Percentiles rank a stretch among this genome's conserved stretches.
phyloP scores from a whole-genome alignment of 1,140 invertebrate genomes.

The Pemphigus obesinymphae region DNA sequence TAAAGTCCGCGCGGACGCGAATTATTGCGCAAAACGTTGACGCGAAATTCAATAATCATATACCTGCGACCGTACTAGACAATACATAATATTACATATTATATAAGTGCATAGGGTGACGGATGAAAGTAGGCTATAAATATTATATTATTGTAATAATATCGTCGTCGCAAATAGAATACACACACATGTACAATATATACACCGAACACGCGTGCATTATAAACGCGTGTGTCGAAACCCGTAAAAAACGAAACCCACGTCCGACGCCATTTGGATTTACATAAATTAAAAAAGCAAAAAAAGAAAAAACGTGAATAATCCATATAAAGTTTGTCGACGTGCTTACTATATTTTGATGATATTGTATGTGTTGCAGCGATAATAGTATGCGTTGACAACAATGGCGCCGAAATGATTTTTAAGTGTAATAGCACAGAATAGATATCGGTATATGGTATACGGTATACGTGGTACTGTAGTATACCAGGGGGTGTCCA shows the following conservation, averaged over 20 bases:
- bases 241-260: neutral
- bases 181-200: neutral
- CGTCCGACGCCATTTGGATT: no score
- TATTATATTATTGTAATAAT: neutral
- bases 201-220: neutral
- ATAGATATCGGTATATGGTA: no score
- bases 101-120: neutral
- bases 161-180: neutral
- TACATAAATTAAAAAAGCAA: neutral
- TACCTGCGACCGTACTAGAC: neutral
- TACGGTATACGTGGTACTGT: no score
- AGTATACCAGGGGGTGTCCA: no score
- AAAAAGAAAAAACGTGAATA: neutral
- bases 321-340: no score
- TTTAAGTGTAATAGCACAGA: no score
- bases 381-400: no score
- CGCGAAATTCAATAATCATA: neutral
- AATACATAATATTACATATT: neutral
- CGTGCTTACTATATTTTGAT: no score
- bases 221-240: neutral
- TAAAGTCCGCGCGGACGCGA: no score
- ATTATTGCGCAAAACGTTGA: neutral
- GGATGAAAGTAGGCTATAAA: slow-evolving; percentile 11
- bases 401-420: no score
- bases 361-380: no score